Conservation (phyloP, 1,140 invertebrate species). For the Heliconius eleuchia region DNA sequence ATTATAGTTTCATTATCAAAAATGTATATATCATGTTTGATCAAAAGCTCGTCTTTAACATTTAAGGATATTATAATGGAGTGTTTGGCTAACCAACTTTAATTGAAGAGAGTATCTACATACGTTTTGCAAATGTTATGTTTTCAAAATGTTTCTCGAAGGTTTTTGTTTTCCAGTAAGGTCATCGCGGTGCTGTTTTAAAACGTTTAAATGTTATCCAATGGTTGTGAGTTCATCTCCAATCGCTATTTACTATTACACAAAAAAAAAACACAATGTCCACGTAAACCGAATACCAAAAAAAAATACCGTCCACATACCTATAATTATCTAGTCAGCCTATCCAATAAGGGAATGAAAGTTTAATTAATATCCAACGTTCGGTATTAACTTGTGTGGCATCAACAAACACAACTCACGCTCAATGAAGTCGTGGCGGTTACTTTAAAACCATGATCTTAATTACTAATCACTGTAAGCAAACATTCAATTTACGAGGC, state of each 20-base stretch:
- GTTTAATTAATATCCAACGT: constrained; percentile 64
- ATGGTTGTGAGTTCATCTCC: too few relatives aligned
- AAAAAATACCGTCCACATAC: constrained; percentile 11
- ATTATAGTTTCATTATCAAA: neutral
- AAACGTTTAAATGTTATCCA: too few relatives aligned
- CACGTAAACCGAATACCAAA: neutral
- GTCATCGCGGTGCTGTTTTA: too few relatives aligned
- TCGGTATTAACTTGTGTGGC: constrained; percentile 59
- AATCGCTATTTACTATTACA: too few relatives aligned
- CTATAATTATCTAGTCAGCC: constrained; percentile 18
- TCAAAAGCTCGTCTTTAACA: neutral
- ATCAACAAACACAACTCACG: constrained; percentile 59
- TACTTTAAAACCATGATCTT: constrained; percentile 69
- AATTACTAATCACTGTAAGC: constrained; percentile 80
- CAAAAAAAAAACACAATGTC: neutral
- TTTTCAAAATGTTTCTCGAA: too few relatives aligned
- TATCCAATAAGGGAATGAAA: constrained; percentile 43
- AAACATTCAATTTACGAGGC: constrained; percentile 81
- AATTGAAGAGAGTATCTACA: neutral
- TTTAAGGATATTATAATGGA: neutral
- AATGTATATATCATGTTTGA: neutral
- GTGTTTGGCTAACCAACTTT: neutral
- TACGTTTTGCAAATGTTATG: neutral
- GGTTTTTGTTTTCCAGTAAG: too few relatives aligned
- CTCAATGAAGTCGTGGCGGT: constrained; percentile 60